These are phyloP conservation scores for Listronotus oregonensis DNA, from an alignment of 1,140 invertebrate species.

Conservation along the genomic window DNA sequence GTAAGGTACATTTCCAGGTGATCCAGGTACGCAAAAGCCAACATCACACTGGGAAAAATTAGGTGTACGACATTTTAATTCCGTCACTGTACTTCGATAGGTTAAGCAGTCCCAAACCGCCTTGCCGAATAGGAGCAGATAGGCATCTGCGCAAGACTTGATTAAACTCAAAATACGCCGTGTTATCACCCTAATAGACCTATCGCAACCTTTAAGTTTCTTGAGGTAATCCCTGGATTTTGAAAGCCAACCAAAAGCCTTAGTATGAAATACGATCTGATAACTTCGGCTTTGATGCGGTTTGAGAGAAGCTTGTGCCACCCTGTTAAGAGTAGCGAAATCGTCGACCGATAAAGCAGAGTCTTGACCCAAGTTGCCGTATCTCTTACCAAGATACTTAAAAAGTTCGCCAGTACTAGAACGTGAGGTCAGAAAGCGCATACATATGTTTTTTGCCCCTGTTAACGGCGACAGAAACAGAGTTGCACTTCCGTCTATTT, in stretches of 20 bases:
- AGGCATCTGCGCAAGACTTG: conserved; percentile 10
- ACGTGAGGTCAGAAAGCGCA: neutral
- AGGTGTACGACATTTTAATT: no score
- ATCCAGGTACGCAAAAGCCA: no score
- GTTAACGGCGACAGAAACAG: neutral
- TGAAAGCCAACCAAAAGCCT: conserved; percentile 12
- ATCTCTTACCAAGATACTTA: conserved; percentile 16
- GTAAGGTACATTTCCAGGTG: no score
- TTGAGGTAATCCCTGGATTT: conserved; percentile 2
- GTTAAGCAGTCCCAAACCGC: conserved; percentile 21
- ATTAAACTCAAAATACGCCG: conserved; percentile 22
- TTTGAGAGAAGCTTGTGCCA: conserved; percentile 29
- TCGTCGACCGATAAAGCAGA: neutral
- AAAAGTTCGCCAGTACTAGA: conserved; percentile 1
- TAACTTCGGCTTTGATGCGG: conserved; percentile 28
- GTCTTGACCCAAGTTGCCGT: neutral
- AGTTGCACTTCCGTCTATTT: neutral
- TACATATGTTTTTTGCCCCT: conserved; percentile 1
- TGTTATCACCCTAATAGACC: conserved; percentile 17
- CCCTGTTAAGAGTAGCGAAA: neutral
- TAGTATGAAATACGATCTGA: conserved; percentile 28
- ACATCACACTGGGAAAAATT: no score
- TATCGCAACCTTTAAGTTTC: conserved; percentile 18
- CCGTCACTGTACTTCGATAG: no score
- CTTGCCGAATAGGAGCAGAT: conserved; percentile 15